Evolutionary conservation across 1,140 invertebrate genomes (phyloP).

Genomic region (Stenopsyche tienmushanensis): DNA sequence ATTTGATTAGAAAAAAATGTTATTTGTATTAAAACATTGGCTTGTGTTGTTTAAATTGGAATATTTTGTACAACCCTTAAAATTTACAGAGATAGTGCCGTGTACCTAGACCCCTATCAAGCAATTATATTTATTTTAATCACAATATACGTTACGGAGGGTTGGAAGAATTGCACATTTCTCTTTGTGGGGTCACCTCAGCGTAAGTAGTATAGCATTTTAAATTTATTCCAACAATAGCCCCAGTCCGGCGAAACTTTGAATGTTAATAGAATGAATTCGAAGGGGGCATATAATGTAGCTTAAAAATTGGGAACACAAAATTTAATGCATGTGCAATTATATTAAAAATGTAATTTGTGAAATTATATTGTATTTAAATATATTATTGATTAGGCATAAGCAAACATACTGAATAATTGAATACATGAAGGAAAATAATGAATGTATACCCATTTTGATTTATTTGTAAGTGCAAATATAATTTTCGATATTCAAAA

Average conservation of each 20-base stretch:
- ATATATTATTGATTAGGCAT: neutral
- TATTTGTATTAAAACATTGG: too few relatives aligned
- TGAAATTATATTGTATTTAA: neutral
- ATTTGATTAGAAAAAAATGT: too few relatives aligned
- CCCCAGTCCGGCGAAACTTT: conserved; percentile 26
- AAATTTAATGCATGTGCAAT: too few relatives aligned
- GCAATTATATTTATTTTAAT: conserved; percentile 42
- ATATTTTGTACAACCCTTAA: too few relatives aligned
- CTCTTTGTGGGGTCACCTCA: conserved; percentile 32
- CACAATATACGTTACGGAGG: conserved; percentile 38
- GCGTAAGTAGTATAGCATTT: conserved; percentile 32
- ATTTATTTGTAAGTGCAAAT: too few relatives aligned
- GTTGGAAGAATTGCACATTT: conserved; percentile 31
- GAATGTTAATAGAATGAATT: neutral
- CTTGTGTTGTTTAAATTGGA: too few relatives aligned
- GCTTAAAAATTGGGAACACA: neutral
- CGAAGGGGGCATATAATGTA: neutral
- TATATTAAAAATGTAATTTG: too few relatives aligned
- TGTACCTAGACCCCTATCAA: conserved; percentile 35
- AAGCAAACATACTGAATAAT: too few relatives aligned
- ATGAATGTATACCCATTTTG: too few relatives aligned
- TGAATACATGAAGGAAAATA: too few relatives aligned
- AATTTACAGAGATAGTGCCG: conserved; percentile 18
- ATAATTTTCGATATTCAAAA: too few relatives aligned
- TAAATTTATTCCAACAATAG: conserved; percentile 36